Base-by-base conservation (phyloP, 2,797 vertebrate species). In the Rhinoraja longicauda region DNA sequence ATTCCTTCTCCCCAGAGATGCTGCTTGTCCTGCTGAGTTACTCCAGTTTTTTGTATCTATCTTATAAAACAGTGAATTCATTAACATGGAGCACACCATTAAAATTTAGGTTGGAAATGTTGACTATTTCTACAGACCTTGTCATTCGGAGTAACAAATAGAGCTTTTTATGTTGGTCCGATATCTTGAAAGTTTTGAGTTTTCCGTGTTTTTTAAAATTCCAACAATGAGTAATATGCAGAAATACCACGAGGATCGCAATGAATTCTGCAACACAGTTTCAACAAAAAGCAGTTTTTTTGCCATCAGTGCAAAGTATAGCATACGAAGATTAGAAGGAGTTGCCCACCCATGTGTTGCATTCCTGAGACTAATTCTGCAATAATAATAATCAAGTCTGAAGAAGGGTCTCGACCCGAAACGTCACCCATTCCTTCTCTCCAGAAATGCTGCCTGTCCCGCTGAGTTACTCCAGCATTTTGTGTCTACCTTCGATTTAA, bases 41-140 rank as follows among this genome's bases (percentile, higher is more conserved):
- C 45, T 53, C 45, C 45, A 53, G 45, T 53, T 53, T 53, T 53
- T 53, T 53, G 45, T 53, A 45, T 53, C 45, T 53, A 64, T 88
- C n/a, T 32, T 32, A 24, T 24, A 57, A 1, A 91, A 73, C 36
- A 73, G 21, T 72, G 67, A 73, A 91, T 91, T 73, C 17, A 53
- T 45, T 4, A 24, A n/a, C 17, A 45, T 24, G 59, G 17, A 57
- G 6, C 39, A n/a, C 7, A 53, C 39, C 70, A 92, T 75, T 88
- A 78, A 86, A 84, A 84, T 62, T 59, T 82, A 59, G 29, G 24
- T 57, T 13, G 82, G 57, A 29, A 24, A 57, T 29, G 4, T 84
- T 86, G 26, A 29, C 53, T 84, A n/a, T 82, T 59, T n/a, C 24
- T 29, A 84, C 81, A 84, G 81, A 84, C 59, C 57, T 59, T 86